These are phyloP conservation scores for Neoitamus cyanurus DNA, from an alignment of 2,888 invertebrate species.

Conservation along the genomic window DNA sequence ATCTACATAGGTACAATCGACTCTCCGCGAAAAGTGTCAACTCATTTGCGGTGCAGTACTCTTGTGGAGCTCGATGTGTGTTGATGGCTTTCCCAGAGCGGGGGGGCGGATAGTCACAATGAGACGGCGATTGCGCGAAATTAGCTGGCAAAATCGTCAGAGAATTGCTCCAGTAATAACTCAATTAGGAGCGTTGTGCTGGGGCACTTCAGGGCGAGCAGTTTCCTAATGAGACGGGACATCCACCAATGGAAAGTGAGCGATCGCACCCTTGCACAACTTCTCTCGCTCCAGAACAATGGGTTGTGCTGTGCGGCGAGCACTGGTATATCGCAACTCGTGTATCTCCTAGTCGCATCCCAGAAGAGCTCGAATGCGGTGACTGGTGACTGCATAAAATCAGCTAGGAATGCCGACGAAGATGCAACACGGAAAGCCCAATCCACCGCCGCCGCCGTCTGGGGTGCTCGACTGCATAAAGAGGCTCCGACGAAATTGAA, in stretches of 20 bases:
- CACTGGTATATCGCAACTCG: constrained; percentile 13
- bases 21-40: constrained; percentile 6
- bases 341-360: constrained; percentile 10
- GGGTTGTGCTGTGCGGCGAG: neutral
- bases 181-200: neutral
- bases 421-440: constrained; percentile 10
- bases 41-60: neutral
- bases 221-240: constrained; percentile 1
- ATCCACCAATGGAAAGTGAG: neutral
- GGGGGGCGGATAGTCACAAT: neutral
- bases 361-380: neutral
- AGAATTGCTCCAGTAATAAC: constrained; percentile 31
- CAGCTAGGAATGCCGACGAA: neutral
- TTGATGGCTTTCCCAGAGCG: neutral
- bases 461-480: neutral
- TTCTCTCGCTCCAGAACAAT: constrained; percentile 12
- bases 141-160: neutral
- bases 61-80: neutral
- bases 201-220: neutral
- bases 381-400: neutral
- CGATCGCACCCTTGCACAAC: constrained; percentile 6
- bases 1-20: neutral
- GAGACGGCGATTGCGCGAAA: neutral
- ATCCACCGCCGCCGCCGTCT: neutral
- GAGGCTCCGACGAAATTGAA: neutral